phyloP scores from a whole-genome alignment of 2,888 invertebrate species.

The Macrosiphum euphorbiae region DNA sequence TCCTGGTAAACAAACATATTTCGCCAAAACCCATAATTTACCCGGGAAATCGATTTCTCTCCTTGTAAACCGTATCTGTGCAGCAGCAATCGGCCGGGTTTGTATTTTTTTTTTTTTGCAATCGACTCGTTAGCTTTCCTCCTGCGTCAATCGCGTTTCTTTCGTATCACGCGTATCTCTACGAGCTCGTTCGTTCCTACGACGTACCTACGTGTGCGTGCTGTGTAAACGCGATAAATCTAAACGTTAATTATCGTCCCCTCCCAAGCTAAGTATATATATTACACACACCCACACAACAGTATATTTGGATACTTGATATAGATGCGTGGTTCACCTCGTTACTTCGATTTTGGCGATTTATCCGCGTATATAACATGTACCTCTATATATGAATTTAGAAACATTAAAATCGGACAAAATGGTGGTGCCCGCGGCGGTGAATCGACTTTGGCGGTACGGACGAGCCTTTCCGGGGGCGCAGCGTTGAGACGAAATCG shows the following conservation, averaged over 20 bases:
- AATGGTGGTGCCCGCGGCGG: not conserved
- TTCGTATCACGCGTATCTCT: not conserved
- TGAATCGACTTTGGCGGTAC: not conserved
- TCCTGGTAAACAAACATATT: not conserved
- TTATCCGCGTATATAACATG: not conserved
- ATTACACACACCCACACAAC: not conserved
- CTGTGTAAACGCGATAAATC: not conserved
- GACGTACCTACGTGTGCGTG: constrained; percentile 3
- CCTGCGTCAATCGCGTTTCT: not conserved
- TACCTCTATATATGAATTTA: not conserved
- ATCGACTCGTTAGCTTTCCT: not conserved
- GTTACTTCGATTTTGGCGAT: not conserved
- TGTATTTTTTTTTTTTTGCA: not conserved
- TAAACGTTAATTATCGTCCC: not conserved
- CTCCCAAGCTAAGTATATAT: not conserved
- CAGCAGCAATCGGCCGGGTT: not conserved
- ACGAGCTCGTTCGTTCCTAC: not conserved
- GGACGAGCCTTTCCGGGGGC: not conserved
- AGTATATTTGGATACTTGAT: not conserved
- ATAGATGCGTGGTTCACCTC: not conserved
- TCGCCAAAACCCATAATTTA: constrained; percentile 13
- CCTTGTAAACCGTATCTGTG: not conserved
- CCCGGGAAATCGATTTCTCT: constrained; percentile 15
- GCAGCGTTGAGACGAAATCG: constrained; percentile 28
- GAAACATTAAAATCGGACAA: not conserved